phyloP scores from a whole-genome alignment of 35 echinoderm and acorn worm species.

The Ophioderma brevispina region DNA sequence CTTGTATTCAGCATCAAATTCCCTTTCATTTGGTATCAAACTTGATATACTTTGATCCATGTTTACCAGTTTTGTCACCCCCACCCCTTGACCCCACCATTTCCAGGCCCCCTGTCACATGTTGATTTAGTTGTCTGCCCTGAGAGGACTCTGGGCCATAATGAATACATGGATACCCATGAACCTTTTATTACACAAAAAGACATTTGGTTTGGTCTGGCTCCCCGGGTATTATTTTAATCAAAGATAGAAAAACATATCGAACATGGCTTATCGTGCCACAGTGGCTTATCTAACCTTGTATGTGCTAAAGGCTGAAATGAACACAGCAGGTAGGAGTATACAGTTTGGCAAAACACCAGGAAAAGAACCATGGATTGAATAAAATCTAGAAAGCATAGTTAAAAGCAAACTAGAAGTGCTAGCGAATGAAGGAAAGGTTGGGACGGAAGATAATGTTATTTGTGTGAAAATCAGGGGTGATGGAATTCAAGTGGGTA shows the following conservation, averaged over 20 bases:
- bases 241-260: neutral
- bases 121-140: too few relatives aligned
- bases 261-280: neutral
- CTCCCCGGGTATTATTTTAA: too few relatives aligned
- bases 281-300: neutral
- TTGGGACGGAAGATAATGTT: neutral
- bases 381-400: neutral
- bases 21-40: too few relatives aligned
- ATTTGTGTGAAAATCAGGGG: slow-evolving; percentile 35
- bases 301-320: neutral
- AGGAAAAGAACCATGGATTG: neutral
- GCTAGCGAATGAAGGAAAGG: neutral
- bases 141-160: too few relatives aligned
- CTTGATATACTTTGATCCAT: too few relatives aligned
- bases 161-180: too few relatives aligned
- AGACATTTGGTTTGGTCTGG: too few relatives aligned
- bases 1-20: too few relatives aligned
- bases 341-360: neutral
- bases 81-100: too few relatives aligned
- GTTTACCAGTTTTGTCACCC: too few relatives aligned
- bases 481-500: slow-evolving; percentile 41
- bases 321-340: neutral
- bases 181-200: too few relatives aligned
- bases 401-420: neutral
- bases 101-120: too few relatives aligned